Conservation (phyloP, 2,888 invertebrate genomes). For the Thymelicus lineola region DNA sequence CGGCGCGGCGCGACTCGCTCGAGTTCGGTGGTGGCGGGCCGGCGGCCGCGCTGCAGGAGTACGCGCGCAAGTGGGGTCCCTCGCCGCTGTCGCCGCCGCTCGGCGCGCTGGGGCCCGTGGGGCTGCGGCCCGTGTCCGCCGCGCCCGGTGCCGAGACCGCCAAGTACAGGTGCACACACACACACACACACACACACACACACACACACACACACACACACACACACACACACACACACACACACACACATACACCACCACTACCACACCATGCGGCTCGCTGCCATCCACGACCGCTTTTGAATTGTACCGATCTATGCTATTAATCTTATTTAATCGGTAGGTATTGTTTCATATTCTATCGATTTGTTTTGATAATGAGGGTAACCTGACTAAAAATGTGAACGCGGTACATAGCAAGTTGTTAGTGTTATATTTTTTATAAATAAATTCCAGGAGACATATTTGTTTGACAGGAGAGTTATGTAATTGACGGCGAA, state of each 20-base stretch:
- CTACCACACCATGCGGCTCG: background rate
- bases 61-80: conserved; percentile 85
- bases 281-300: conserved; percentile 1
- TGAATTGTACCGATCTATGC: too few relatives aligned
- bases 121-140: conserved; percentile 85
- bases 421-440: too few relatives aligned
- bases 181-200: too few relatives aligned
- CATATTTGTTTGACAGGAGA: background rate
- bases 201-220: conserved; percentile 39
- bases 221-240: conserved; percentile 41
- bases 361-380: too few relatives aligned
- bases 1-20: conserved; percentile 83
- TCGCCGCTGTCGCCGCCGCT: conserved; percentile 90
- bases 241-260: conserved; percentile 18
- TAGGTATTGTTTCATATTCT: too few relatives aligned
- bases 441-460: background rate
- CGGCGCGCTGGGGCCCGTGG: conserved; percentile 87
- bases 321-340: too few relatives aligned
- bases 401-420: too few relatives aligned
- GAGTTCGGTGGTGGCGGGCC: conserved; percentile 82
- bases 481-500: conserved; percentile 11
- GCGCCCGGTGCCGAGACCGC: conserved; percentile 97
- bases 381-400: too few relatives aligned
- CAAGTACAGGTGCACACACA: conserved; percentile 85
- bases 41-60: conserved; percentile 77